Conservation (phyloP, 2,888 invertebrate genomes). For the Eurytoma adleriae region DNA sequence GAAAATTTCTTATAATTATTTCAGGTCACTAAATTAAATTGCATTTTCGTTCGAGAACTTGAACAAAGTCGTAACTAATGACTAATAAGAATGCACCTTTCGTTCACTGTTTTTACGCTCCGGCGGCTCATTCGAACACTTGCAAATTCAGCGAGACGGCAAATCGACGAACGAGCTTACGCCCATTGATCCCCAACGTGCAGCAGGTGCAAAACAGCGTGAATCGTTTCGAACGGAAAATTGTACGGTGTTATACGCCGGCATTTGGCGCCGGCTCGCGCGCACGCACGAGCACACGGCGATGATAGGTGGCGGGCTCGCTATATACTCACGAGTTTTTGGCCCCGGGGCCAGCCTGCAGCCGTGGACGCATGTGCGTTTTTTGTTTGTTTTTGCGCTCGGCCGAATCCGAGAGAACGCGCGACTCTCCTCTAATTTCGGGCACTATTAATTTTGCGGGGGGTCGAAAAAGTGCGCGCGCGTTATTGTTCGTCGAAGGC, state of each 20-base stretch:
- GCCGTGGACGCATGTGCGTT: not conserved
- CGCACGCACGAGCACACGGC: constrained; percentile 3
- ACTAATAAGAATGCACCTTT: no score
- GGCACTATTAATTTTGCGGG: not conserved
- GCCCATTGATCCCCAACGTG: constrained; percentile 33
- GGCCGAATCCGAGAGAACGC: not conserved
- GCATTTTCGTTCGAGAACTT: no score
- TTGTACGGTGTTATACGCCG: constrained; percentile 28
- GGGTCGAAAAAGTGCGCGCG: constrained; percentile 2
- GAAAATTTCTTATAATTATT: no score
- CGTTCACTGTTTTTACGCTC: not conserved
- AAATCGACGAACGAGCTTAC: constrained; percentile 6
- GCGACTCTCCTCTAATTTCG: constrained; percentile 43
- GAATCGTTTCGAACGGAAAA: constrained; percentile 35
- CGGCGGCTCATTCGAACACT: constrained; percentile 31
- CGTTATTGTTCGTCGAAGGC: not conserved
- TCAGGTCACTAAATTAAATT: no score
- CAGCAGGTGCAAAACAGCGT: constrained; percentile 42
- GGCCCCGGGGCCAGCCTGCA: not conserved
- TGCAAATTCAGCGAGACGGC: constrained; percentile 20
- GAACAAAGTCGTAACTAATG: no score
- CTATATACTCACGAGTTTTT: not conserved
- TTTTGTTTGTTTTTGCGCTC: not conserved
- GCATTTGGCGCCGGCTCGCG: constrained; percentile 20
- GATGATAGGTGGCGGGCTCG: constrained; percentile 12